phyloP scores from a whole-genome alignment of 2,797 vertebrate species.

The Eulemur albifrons region DNA sequence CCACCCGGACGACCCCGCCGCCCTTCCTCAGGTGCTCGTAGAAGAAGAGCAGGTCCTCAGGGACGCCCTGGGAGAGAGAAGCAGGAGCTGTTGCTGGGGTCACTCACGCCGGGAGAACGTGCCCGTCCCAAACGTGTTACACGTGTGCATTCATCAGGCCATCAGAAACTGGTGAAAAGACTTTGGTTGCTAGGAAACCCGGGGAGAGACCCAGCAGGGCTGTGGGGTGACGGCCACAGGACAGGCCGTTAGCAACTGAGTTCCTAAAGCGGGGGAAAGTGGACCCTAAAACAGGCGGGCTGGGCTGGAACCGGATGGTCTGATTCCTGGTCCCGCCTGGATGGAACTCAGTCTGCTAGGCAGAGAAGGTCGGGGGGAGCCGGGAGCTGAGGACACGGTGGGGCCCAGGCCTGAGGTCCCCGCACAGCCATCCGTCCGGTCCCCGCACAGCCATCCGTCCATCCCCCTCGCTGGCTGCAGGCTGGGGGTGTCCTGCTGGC shows the following conservation, averaged over 20 bases:
- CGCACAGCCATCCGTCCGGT: neutral
- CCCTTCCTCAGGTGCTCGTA: constrained; percentile 91
- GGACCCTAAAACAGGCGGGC: neutral
- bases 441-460: neutral
- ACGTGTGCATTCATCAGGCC: fast-evolving
- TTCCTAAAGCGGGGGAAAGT: neutral
- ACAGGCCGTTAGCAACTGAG: neutral
- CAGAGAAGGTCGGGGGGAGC: neutral
- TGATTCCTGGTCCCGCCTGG: neutral
- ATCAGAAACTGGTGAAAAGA: neutral
- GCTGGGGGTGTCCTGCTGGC: neutral
- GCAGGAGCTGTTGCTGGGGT: neutral
- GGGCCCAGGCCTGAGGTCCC: neutral
- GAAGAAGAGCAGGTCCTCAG: constrained; percentile 96
- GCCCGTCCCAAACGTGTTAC: fast-evolving
- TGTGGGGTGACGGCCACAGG: neutral
- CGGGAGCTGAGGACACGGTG: neutral
- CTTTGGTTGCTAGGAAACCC: neutral
- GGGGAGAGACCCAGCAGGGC: neutral
- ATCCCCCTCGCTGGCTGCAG: neutral
- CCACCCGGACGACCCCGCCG: constrained; percentile 86
- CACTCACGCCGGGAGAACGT: fast-evolving
- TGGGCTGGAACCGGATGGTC: neutral
- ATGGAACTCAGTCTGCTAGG: no score
- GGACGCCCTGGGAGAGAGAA: constrained; percentile 88